A percentile compares a stretch with the other conserved stretches of the same genome.
Conservation (phyloP, 2,888 invertebrate genomes). For the Oxytorus armatus region DNA sequence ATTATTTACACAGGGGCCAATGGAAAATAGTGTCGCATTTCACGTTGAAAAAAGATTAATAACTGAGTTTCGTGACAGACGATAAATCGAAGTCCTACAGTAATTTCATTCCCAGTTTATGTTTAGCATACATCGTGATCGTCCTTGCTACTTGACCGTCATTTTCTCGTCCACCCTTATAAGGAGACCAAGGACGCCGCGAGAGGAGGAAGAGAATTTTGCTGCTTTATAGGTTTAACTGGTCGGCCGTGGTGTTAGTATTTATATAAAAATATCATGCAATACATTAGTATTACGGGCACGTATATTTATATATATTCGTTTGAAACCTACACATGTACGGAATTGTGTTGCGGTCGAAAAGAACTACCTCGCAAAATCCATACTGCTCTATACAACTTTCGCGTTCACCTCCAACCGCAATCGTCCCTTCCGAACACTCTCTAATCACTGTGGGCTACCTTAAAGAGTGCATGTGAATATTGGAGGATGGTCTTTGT, state of each 20-base stretch:
- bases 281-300: background rate
- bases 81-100: no score
- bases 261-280: background rate
- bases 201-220: background rate
- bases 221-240: background rate
- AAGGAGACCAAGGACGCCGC: slow-evolving; percentile 1
- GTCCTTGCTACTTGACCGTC: background rate
- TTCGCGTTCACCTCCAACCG: slow-evolving; percentile 33
- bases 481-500: slow-evolving; percentile 7
- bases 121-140: no score
- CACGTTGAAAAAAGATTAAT: no score
- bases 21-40: no score
- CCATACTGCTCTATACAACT: slow-evolving; percentile 51
- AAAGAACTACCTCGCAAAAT: slow-evolving; percentile 53
- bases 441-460: background rate
- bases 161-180: background rate
- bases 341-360: slow-evolving; percentile 52
- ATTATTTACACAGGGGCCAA: no score
- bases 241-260: background rate
- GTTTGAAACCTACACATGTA: slow-evolving; percentile 2
- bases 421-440: slow-evolving; percentile 31
- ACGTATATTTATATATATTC: background rate
- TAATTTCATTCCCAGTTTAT: no score
- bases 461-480: background rate
- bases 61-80: no score